Evolutionary conservation across 2,797 vertebrate genomes (phyloP).

Genomic region (Sebastes jordani): DNA sequence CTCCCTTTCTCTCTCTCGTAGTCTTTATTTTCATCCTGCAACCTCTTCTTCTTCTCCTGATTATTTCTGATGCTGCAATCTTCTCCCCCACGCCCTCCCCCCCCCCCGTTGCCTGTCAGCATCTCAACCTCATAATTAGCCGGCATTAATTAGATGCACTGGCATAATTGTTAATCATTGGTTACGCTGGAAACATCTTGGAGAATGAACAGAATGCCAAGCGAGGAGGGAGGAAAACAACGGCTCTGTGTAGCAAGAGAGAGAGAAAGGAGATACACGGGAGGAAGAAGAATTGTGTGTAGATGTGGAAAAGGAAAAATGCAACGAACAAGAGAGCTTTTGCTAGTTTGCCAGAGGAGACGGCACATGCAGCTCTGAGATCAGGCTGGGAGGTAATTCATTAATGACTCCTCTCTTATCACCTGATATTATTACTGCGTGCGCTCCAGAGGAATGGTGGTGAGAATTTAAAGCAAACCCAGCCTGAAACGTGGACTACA

Average conservation of each 20-base stretch:
- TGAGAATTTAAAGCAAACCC: constrained; percentile 45
- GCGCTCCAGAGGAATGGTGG: constrained; percentile 26
- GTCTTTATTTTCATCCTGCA: constrained; percentile 28
- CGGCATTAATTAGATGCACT: constrained; percentile 84
- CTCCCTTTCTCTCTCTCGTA: constrained; percentile 36
- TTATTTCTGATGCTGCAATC: constrained; percentile 74
- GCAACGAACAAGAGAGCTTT: constrained; percentile 32
- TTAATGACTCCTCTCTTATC: constrained; percentile 59
- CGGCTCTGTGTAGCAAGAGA: constrained; percentile 11
- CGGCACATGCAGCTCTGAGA: constrained; percentile 20
- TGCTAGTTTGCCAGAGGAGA: constrained; percentile 43
- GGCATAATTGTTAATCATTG: constrained; percentile 86
- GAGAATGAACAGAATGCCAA: constrained; percentile 81
- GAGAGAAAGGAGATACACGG: background rate
- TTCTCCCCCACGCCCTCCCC: constrained; percentile 24
- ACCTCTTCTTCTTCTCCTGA: constrained; percentile 61
- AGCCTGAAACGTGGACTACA: constrained; percentile 12
- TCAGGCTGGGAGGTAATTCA: constrained; percentile 48
- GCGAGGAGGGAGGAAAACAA: constrained; percentile 60
- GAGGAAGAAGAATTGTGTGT: background rate
- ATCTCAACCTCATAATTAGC: constrained; percentile 84
- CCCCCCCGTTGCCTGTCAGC: constrained; percentile 62
- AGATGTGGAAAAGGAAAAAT: constrained; percentile 26
- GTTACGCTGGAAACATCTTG: constrained; percentile 82
- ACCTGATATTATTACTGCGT: constrained; percentile 49